These are phyloP conservation scores for Macrobrachium nipponense DNA, from an alignment of 1,140 invertebrate species.

Conservation along the genomic window DNA sequence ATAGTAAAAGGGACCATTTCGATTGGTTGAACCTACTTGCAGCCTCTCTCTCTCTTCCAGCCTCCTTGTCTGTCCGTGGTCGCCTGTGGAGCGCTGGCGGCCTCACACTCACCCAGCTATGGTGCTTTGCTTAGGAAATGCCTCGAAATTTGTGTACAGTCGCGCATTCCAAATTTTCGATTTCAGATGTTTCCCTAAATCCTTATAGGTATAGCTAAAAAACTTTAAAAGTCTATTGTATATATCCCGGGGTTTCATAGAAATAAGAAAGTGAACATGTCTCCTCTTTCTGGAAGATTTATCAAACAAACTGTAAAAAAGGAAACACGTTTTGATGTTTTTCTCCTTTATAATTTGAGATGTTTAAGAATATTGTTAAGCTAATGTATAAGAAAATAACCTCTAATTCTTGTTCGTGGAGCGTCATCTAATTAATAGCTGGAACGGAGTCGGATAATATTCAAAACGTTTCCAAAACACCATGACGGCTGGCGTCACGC, in stretches of 20 bases:
- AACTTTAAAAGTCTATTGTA: slow-evolving; percentile 21
- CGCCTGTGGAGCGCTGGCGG: too few relatives aligned
- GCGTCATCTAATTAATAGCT: background rate
- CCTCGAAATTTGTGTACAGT: slow-evolving; percentile 24
- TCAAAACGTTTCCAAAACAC: too few relatives aligned
- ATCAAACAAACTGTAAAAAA: background rate
- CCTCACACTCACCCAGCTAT: slow-evolving; percentile 13
- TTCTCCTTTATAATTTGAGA: background rate
- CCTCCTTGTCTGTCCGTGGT: background rate
- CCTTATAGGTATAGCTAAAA: background rate
- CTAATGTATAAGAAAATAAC: background rate
- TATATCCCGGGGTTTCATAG: slow-evolving; percentile 32
- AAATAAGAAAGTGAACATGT: slow-evolving; percentile 4
- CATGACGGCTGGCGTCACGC: too few relatives aligned
- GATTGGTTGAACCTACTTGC: slow-evolving; percentile 18
- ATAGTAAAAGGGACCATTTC: slow-evolving; percentile 7
- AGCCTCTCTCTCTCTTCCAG: slow-evolving; percentile 26
- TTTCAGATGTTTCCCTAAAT: slow-evolving; percentile 26
- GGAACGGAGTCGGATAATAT: too few relatives aligned
- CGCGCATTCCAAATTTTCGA: too few relatives aligned
- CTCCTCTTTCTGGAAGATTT: background rate
- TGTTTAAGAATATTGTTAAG: background rate
- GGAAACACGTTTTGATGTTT: background rate
- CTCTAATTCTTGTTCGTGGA: background rate
- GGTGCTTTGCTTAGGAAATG: slow-evolving; percentile 48